A percentile compares a stretch with the other conserved stretches of the same genome.
Conservation (phyloP, 2,113 vertebrate genomes). For the Colius striatus region DNA sequence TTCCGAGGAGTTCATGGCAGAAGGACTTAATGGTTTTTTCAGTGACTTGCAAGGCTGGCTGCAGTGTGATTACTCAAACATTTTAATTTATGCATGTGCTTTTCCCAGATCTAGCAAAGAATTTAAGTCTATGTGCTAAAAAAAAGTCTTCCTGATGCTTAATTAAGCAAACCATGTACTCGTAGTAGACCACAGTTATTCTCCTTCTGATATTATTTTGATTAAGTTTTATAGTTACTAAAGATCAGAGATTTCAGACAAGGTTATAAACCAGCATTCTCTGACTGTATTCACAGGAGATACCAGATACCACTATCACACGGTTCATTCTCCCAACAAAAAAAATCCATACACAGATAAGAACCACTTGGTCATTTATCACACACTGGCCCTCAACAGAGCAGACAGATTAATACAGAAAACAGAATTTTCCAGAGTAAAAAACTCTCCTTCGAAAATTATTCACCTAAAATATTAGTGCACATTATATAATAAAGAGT, state of each 20-base stretch:
- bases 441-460: neutral
- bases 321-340: neutral
- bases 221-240: slow-evolving; percentile 14
- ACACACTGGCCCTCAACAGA: neutral
- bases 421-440: neutral
- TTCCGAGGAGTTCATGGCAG: neutral
- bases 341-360: slow-evolving; percentile 31
- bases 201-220: slow-evolving; percentile 27
- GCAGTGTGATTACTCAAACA: neutral
- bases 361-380: slow-evolving; percentile 37
- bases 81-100: neutral
- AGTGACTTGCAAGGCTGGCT: neutral
- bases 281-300: slow-evolving; percentile 10
- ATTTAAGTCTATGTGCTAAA: neutral
- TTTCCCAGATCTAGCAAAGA: neutral
- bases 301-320: neutral
- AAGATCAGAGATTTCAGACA: slow-evolving; percentile 17
- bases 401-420: neutral
- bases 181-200: neutral
- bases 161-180: neutral
- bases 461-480: slow-evolving; percentile 13
- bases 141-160: neutral
- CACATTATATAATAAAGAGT: neutral
- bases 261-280: neutral
- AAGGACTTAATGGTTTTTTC: neutral